A percentile compares a stretch with the other conserved stretches of the same genome.
These are phyloP conservation scores for Pipistrellus pipistrellus DNA, from an alignment of 2,797 vertebrate genomes.

Conservation along the genomic window DNA sequence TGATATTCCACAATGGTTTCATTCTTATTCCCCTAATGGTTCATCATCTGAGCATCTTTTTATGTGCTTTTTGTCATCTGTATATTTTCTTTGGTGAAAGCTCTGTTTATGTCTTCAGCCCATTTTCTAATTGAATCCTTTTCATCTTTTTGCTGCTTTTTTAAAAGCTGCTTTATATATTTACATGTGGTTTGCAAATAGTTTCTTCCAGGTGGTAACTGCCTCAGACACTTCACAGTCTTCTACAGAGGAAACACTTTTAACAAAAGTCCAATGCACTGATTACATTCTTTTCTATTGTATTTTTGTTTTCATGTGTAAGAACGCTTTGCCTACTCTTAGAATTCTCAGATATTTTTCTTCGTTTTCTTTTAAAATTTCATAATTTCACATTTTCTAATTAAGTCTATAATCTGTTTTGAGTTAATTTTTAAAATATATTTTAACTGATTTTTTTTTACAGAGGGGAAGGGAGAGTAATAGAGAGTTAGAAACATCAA, in stretches of 20 bases:
- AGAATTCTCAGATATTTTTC: neutral
- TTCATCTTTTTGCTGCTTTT: neutral
- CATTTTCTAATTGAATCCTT: conserved; percentile 6
- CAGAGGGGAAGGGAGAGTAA: too few relatives aligned
- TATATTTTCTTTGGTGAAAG: neutral
- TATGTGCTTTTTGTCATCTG: neutral
- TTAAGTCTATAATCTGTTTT: neutral
- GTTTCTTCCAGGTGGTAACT: neutral
- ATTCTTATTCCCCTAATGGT: neutral
- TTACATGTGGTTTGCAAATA: neutral
- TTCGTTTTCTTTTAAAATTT: neutral
- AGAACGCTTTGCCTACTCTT: neutral
- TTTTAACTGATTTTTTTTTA: too few relatives aligned
- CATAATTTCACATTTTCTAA: neutral
- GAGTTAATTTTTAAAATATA: neutral
- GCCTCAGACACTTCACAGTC: neutral
- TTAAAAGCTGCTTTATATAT: neutral
- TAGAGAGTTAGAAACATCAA: too few relatives aligned
- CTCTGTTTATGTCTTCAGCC: neutral
- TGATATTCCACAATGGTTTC: neutral
- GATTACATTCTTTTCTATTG: neutral
- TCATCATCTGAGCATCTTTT: neutral
- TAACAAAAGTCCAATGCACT: neutral
- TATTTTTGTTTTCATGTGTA: neutral
- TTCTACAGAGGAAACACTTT: neutral